Percentiles rank a stretch among this genome's conserved stretches.
Conservation (phyloP, 35 echinoderm and acorn worm species). For the Apostichopus californicus region DNA sequence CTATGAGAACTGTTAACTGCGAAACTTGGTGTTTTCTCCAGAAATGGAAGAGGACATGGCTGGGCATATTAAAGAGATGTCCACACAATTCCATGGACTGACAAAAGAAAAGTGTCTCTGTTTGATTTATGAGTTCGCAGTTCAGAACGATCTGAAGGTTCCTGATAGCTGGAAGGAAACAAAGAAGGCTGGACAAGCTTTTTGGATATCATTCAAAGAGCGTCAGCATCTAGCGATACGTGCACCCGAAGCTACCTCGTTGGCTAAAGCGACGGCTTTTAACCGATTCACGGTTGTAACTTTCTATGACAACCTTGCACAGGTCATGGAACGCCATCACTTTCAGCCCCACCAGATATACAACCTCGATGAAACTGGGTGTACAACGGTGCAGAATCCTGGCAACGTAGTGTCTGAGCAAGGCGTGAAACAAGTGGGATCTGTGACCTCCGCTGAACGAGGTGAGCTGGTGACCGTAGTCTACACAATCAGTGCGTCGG, state of each 20-base stretch:
- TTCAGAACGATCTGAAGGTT: constrained; percentile 52
- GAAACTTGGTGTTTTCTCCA: constrained; percentile 39
- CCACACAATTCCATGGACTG: constrained; percentile 57
- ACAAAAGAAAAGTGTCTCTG: not conserved
- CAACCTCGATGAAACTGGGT: constrained; percentile 77
- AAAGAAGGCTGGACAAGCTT: constrained; percentile 50
- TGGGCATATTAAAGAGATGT: constrained; percentile 33
- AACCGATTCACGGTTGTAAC: constrained; percentile 37
- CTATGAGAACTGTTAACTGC: not conserved
- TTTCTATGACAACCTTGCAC: constrained; percentile 67
- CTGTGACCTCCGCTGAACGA: constrained; percentile 74
- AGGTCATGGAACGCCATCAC: constrained; percentile 56
- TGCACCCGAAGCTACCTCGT: constrained; percentile 62
- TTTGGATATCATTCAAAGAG: constrained; percentile 65
- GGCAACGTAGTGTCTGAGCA: constrained; percentile 3
- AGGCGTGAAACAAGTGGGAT: constrained; percentile 67
- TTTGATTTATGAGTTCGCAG: constrained; percentile 1
- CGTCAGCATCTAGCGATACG: constrained; percentile 61
- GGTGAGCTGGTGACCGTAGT: constrained; percentile 41
- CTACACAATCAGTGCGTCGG: constrained; percentile 5
- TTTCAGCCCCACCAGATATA: constrained; percentile 68
- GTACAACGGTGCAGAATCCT: constrained; percentile 72
- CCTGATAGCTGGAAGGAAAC: constrained; percentile 50
- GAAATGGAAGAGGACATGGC: constrained; percentile 56
- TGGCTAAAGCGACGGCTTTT: constrained; percentile 63